phyloP scores from a whole-genome alignment of 2,113 vertebrate species.

The Saguinus midas region DNA sequence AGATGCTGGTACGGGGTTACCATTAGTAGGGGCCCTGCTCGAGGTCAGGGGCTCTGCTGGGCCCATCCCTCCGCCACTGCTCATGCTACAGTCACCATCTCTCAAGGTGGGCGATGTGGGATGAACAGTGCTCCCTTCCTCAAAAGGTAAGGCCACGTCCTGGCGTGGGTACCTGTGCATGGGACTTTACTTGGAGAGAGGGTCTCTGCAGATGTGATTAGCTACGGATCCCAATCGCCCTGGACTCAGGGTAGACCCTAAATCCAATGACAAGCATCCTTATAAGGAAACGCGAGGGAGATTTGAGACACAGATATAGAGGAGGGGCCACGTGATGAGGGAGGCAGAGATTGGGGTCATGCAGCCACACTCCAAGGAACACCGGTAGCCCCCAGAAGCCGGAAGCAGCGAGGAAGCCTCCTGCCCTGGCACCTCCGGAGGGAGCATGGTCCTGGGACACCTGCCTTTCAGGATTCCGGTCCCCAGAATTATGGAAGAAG shows the following conservation, averaged over 20 bases:
- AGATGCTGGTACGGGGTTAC: rapidly evolving
- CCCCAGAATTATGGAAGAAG: rapidly evolving
- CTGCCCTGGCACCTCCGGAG: rapidly evolving
- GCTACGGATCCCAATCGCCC: rapidly evolving
- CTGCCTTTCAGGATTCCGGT: background rate
- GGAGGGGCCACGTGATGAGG: background rate
- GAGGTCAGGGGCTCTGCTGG: rapidly evolving
- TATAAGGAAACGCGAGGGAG: background rate
- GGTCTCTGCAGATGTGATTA: background rate
- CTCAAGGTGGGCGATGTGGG: background rate
- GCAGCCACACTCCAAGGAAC: background rate
- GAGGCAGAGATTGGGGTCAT: background rate
- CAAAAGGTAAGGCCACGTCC: background rate
- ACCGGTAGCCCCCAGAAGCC: rapidly evolving
- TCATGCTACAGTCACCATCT: background rate
- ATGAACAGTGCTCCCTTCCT: rapidly evolving
- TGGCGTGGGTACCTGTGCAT: rapidly evolving
- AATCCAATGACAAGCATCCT: background rate
- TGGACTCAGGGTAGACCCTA: background rate
- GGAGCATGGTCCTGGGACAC: rapidly evolving
- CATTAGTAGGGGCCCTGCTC: rapidly evolving
- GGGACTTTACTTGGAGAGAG: background rate
- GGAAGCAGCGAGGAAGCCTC: background rate
- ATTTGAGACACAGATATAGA: rapidly evolving
- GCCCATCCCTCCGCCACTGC: rapidly evolving